Evolutionary conservation across 2,888 invertebrate genomes (phyloP), one percentile per base, ranked within the genome.

Genomic region (Cerastoderma edule): DNA sequence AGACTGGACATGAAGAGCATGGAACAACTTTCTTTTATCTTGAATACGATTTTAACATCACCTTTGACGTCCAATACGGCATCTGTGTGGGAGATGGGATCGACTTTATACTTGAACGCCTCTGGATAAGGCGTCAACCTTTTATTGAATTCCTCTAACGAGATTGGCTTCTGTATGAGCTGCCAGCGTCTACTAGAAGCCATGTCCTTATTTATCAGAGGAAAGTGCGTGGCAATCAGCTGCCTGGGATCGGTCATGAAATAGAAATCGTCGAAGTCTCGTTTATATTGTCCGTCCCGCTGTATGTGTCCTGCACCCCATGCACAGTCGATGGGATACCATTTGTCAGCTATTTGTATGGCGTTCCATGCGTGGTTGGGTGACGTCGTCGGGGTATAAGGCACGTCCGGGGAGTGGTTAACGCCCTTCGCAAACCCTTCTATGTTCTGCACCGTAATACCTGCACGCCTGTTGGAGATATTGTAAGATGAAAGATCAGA

Each of bases 361-460:
- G 75, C 82, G 67, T 82, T 84, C 84, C 84, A 84, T 28, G 82
- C 80, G 66, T 84, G 82, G 33, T 82, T 53, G 22, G 80, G 78
- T 2, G 64, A n/a, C 0, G n/a, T 30, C 13, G 24, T 30, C 16
- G 44, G 24, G 19, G 72, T 76, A 2, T 78, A 22, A 0, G 57
- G 68, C 10, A 69, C 46, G 16, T 81, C 75, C 4, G 75, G 48
- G 6, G 72, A 65, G 56, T 80, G 48, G 4, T 76, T 72, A 57
- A 48, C 72, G 1, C 84, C 82, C 50, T 84, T 84, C 1, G 80
- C 53, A 78, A 67, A 80, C 0, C 84, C 84, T 28, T 70, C 60
- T n/a, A 84, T 50, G 4, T 68, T 66, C 63, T 74, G 65, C n/a
- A 74, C 81, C 27, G 50, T 65, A 24, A 83, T 71, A 5, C 56